phyloP scores from a whole-genome alignment of 2,888 invertebrate genomes.

The Alloplasta piceator region DNA sequence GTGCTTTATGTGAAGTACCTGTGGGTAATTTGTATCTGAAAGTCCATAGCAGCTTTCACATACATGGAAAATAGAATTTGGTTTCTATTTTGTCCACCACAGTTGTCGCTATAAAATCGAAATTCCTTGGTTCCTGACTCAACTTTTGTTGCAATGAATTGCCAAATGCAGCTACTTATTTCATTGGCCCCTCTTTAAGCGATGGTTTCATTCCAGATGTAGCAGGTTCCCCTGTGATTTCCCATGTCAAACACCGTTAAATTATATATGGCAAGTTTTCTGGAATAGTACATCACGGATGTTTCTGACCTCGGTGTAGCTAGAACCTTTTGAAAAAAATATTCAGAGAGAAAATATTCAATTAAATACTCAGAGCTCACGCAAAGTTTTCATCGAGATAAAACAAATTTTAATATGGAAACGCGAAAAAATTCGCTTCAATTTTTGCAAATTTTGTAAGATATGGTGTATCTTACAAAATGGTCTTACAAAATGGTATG shows the following conservation, averaged over 20 bases:
- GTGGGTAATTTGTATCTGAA: neutral
- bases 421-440: no score
- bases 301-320: constrained; percentile 19
- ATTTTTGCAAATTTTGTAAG: no score
- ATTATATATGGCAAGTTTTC: constrained; percentile 22
- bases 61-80: constrained; percentile 48
- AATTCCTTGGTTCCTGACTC: constrained; percentile 43
- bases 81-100: constrained; percentile 57
- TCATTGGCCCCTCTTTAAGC: constrained; percentile 59
- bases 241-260: constrained; percentile 21
- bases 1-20: no score
- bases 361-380: no score
- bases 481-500: no score
- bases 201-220: constrained; percentile 63
- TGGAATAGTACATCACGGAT: constrained; percentile 14
- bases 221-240: constrained; percentile 48
- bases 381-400: no score
- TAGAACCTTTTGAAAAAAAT: constrained; percentile 1
- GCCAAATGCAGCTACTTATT: constrained; percentile 59
- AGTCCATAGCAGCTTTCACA: constrained; percentile 42
- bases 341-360: neutral
- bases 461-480: no score
- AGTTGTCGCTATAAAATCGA: constrained; percentile 55
- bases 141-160: constrained; percentile 42
- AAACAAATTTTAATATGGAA: no score